Evolutionary conservation across 2,888 invertebrate species (phyloP).

Genomic region (Dichetophora obliterata): DNA sequence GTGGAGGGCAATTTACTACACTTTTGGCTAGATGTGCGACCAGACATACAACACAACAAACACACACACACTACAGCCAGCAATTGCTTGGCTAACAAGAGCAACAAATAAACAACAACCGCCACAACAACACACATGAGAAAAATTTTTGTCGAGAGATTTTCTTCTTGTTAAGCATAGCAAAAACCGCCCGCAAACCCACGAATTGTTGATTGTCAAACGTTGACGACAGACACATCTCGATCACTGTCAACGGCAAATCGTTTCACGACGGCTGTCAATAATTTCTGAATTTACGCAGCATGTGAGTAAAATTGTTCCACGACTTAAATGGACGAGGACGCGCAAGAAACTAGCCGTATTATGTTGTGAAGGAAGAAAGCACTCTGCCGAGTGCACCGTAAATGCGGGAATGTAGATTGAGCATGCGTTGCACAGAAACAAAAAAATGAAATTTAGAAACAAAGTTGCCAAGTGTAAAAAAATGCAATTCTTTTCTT

Average conservation of each 20-base stretch:
- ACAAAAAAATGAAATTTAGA: background rate
- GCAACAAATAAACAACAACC: slow-evolving; percentile 41
- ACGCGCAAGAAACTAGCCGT: background rate
- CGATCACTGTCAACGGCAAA: slow-evolving; percentile 65
- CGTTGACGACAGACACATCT: slow-evolving; percentile 61
- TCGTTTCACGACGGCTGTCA: slow-evolving; percentile 56
- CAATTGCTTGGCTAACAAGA: slow-evolving; percentile 45
- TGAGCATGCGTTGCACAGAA: background rate
- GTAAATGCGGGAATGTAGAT: background rate
- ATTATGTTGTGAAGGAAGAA: background rate
- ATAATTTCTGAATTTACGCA: slow-evolving; percentile 68
- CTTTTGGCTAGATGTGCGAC: slow-evolving; percentile 55
- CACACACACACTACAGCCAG: slow-evolving; percentile 3
- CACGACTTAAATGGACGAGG: slow-evolving; percentile 41
- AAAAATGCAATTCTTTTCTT: too few species aligned
- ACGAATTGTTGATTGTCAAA: slow-evolving; percentile 47
- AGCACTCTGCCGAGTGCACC: too few species aligned
- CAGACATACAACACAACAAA: slow-evolving; percentile 11
- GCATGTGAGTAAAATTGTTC: slow-evolving; percentile 49
- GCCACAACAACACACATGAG: slow-evolving; percentile 31
- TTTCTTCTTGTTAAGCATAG: slow-evolving; percentile 64
- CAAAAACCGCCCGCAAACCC: slow-evolving; percentile 64
- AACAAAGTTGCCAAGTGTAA: too few species aligned
- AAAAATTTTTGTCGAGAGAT: slow-evolving; percentile 58
- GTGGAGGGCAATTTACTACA: slow-evolving; percentile 62